Evolutionary conservation across 2,797 vertebrate genomes (phyloP).

Genomic region (Apodemus agrarius): DNA sequence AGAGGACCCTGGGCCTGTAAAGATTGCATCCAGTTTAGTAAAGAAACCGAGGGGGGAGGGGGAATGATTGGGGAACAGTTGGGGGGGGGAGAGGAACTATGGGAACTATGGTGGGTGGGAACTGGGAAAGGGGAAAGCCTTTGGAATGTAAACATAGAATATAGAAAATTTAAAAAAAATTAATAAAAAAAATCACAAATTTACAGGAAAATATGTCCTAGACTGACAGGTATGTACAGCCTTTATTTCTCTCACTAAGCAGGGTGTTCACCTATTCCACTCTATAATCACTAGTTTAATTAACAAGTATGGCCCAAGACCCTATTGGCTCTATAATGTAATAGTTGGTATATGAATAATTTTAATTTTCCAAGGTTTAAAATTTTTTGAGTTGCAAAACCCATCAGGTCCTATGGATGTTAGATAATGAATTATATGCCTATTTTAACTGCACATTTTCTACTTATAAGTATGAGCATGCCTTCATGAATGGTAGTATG

Average conservation of each 20-base stretch:
- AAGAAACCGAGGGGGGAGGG: no score
- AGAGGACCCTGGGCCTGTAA: no score
- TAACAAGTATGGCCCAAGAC: neutral
- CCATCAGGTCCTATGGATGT: neutral
- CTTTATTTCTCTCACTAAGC: neutral
- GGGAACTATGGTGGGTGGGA: no score
- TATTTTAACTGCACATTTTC: neutral
- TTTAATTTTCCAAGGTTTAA: slow-evolving; percentile 16
- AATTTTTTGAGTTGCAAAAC: neutral
- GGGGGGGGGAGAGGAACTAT: no score
- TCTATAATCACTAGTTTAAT: neutral
- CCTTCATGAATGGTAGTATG: neutral
- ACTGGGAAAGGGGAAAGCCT: no score
- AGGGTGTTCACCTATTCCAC: neutral
- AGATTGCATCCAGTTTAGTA: no score
- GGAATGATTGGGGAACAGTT: no score
- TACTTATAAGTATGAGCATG: neutral
- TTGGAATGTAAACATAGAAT: no score
- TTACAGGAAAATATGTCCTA: neutral
- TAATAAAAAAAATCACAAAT: neutral
- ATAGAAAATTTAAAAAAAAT: no score
- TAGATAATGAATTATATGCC: neutral
- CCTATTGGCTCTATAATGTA: neutral
- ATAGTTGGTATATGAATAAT: neutral
- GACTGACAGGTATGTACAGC: neutral